These are phyloP conservation scores for Pseudococcus longispinus DNA, from an alignment of 2,888 invertebrate genomes.

Conservation along the genomic window DNA sequence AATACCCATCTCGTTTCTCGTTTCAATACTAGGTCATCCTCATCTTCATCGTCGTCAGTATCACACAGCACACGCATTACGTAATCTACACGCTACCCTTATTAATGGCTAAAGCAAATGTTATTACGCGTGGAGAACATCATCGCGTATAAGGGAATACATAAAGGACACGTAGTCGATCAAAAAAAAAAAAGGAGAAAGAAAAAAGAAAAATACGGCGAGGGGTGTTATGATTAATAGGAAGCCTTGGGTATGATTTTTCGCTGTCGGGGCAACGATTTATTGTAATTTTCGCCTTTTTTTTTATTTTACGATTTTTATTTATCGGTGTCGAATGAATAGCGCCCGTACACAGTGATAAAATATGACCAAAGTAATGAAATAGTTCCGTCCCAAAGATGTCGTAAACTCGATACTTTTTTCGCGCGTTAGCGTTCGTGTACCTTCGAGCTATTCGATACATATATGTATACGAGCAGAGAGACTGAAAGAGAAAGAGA, in stretches of 20 bases:
- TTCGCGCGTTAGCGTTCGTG: not conserved
- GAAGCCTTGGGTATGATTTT: constrained; percentile 37
- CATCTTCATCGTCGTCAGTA: not conserved
- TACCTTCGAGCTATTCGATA: constrained; percentile 12
- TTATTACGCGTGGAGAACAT: constrained; percentile 38
- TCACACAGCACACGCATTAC: not conserved
- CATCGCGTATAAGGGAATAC: constrained; percentile 1
- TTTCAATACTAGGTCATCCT: not conserved
- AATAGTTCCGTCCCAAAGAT: constrained; percentile 39
- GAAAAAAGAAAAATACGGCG: not conserved
- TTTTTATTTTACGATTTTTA: constrained; percentile 32
- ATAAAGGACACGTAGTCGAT: constrained; percentile 26
- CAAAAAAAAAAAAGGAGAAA: constrained; percentile 1
- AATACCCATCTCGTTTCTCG: not conserved
- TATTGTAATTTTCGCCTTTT: constrained; percentile 36
- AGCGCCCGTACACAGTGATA: constrained; percentile 24
- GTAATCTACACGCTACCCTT: not conserved
- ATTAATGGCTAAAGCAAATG: constrained; percentile 28
- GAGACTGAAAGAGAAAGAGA: not conserved
- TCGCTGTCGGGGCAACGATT: constrained; percentile 27
- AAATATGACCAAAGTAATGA: constrained; percentile 37
- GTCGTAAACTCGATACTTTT: constrained; percentile 39
- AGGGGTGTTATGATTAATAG: constrained; percentile 39
- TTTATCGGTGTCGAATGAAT: constrained; percentile 31
- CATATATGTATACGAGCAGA: not conserved